These are phyloP conservation scores for Tetramorium alpestre DNA, from an alignment of 1,140 invertebrate genomes.

Conservation along the genomic window DNA sequence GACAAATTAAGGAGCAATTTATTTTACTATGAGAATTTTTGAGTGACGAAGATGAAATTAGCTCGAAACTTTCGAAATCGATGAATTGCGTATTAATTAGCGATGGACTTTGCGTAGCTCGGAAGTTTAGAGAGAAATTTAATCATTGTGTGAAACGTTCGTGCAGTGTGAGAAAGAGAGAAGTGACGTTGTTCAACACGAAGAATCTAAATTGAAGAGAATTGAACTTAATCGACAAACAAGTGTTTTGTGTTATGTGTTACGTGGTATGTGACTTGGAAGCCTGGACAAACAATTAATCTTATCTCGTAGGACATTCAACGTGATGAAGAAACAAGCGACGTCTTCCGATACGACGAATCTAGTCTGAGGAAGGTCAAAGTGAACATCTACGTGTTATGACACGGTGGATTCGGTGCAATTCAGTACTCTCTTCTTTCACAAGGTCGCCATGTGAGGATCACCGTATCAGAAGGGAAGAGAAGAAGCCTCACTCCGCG, in stretches of 20 bases:
- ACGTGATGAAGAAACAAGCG: neutral
- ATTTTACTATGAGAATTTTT: neutral
- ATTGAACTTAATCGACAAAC: neutral
- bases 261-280: neutral
- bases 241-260: neutral
- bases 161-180: neutral
- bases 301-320: neutral
- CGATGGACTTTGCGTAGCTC: neutral
- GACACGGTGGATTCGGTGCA: constrained; percentile 12
- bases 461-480: neutral
- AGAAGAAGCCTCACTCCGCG: constrained; percentile 58
- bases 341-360: neutral
- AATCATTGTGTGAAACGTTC: neutral
- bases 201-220: neutral
- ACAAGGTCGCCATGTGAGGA: constrained; percentile 65
- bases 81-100: neutral
- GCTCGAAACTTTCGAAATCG: neutral
- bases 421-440: constrained; percentile 21
- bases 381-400: constrained; percentile 3
- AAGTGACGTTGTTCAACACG: neutral
- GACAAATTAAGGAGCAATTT: constrained; percentile 19
- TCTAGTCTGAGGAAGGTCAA: neutral
- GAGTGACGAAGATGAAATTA: neutral
- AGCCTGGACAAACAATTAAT: neutral
- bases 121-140: neutral